Base-by-base conservation (phyloP, 2,113 vertebrate species). In the Echinops telfairi region DNA sequence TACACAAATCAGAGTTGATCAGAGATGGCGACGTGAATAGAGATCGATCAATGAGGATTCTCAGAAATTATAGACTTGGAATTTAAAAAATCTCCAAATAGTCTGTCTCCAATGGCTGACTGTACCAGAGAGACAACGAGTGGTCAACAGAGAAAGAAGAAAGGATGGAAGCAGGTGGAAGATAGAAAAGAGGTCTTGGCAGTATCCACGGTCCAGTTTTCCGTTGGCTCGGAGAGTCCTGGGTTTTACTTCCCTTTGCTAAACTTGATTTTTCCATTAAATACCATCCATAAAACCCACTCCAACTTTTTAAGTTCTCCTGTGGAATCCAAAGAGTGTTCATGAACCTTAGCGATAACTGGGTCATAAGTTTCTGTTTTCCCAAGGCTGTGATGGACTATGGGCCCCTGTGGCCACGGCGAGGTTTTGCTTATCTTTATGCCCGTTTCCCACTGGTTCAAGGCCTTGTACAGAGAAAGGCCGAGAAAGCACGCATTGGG, bases 81-180 rank as follows among this genome's bases (percentile, higher is more conserved):
- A 57, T 88, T 31, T 90, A 92, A 77, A 93, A 66, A 53, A 78
- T 83, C 23, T n/a, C 40, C 66, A 78, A 68, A 36, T 31, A 70
- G 7, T 81, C 12, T 76, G 62, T 79, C 19, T 64, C 27, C 17
- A 75, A 38, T 9, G 73, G 5, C 25, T 77, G 60, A 60, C 88
- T 79, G 31, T 7, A 36, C 33, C 68, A 75, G 11, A 90, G 68
- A 66, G 62, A 16, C 25, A 79, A 23, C 73, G 27, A 38, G 7
- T 79, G n/a, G 31, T 76, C 25, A 71, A 40, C 64, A 81, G 62
- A 40, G 25, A 90, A 87, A 75, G 31, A 70, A 4, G n/a, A 81
- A 75, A 91, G 77, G 33, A 75, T 83, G 17, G 2, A 27, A n/a
- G 12, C 14, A 53, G 3, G 33, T 68, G 20, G 36, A 58, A 94